Percentiles rank a stretch among this genome's conserved stretches.
These are phyloP conservation scores for Tragulus kanchil DNA, from an alignment of 2,113 vertebrate species.

Conservation along the genomic window DNA sequence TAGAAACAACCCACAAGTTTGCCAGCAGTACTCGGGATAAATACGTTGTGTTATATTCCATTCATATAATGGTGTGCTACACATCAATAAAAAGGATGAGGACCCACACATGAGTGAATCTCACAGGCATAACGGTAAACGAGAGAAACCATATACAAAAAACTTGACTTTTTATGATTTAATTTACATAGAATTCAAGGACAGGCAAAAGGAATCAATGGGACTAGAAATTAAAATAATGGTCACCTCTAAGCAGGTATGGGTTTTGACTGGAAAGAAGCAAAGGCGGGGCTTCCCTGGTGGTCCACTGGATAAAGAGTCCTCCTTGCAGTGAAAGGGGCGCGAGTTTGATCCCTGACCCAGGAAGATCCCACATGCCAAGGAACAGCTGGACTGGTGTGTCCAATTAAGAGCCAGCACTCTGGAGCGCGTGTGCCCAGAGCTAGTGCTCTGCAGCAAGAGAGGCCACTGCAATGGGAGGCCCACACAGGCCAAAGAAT, in stretches of 20 bases:
- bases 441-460: too few relatives aligned
- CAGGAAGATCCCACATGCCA: too few relatives aligned
- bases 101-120: not conserved
- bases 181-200: constrained; percentile 27
- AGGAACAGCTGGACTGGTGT: too few relatives aligned
- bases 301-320: too few relatives aligned
- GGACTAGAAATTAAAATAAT: not conserved
- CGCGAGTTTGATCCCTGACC: too few relatives aligned
- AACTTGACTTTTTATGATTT: not conserved
- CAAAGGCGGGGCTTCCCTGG: too few relatives aligned
- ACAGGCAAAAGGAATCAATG: not conserved
- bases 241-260: not conserved
- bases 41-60: constrained; percentile 23
- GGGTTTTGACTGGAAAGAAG: not conserved
- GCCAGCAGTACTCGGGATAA: not conserved
- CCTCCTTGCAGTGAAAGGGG: too few relatives aligned
- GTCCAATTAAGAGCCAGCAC: too few relatives aligned
- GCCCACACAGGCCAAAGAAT: too few relatives aligned
- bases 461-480: too few relatives aligned
- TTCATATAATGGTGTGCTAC: not conserved
- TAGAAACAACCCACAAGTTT: constrained; percentile 1
- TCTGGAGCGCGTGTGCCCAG: too few relatives aligned
- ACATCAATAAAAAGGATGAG: not conserved
- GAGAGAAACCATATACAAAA: not conserved
- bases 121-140: constrained; percentile 30